These are phyloP conservation scores for Teinopalpus imperialis DNA, from an alignment of 2,888 invertebrate genomes.

Conservation along the genomic window DNA sequence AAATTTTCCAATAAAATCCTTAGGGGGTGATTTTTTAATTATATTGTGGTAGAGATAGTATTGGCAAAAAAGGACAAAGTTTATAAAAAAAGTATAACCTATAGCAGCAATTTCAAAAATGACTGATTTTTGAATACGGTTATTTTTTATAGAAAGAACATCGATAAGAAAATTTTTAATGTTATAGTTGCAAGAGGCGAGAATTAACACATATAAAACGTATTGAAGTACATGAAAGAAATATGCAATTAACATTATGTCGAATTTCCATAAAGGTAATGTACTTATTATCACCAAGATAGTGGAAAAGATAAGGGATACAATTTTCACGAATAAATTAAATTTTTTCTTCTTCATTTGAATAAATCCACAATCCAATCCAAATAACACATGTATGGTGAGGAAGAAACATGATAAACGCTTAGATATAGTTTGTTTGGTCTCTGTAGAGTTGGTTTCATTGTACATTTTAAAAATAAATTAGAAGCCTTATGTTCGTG, in stretches of 20 bases:
- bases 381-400: constrained; percentile 1
- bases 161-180: background rate
- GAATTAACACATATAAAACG: background rate
- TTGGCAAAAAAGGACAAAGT: background rate
- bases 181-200: background rate
- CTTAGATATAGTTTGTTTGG: background rate
- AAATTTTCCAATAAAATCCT: background rate
- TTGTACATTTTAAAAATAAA: too few species aligned
- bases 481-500: too few species aligned
- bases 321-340: background rate
- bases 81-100: background rate
- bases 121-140: background rate
- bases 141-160: background rate
- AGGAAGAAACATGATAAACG: constrained; percentile 1
- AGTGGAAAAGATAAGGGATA: background rate
- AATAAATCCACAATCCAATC: constrained; percentile 2
- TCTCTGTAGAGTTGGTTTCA: background rate
- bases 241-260: background rate
- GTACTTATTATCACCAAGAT: background rate
- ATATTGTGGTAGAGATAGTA: too few species aligned
- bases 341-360: background rate
- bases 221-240: constrained; percentile 2
- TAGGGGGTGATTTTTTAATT: too few species aligned
- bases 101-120: background rate
- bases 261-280: background rate